A percentile compares a stretch with the other conserved stretches of the same genome.
Conservation (phyloP, 2,888 invertebrate genomes). For the Cordilura impudica region DNA sequence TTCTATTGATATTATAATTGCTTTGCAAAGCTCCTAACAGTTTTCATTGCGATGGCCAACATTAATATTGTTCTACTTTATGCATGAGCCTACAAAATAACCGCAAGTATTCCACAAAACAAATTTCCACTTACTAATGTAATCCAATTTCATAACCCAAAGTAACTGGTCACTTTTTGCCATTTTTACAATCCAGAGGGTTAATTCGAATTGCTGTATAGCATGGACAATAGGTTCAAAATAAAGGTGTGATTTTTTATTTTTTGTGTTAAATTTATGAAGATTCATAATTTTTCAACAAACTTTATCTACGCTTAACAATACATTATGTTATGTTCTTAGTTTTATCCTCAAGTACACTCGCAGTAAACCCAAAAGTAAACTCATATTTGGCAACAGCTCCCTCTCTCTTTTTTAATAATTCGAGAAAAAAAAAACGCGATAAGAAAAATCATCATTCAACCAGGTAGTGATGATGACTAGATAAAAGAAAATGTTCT, state of each 20-base stretch:
- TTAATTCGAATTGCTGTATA: slow-evolving; percentile 10
- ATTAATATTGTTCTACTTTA: too few relatives aligned
- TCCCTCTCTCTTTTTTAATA: not conserved
- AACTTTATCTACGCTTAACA: slow-evolving; percentile 36
- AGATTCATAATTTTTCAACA: slow-evolving; percentile 59
- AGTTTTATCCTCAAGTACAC: slow-evolving; percentile 46
- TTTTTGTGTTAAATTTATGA: slow-evolving; percentile 59
- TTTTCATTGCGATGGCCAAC: too few relatives aligned
- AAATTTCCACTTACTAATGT: too few relatives aligned
- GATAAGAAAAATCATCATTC: slow-evolving; percentile 6
- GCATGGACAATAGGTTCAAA: slow-evolving; percentile 8
- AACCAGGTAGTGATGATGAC: slow-evolving; percentile 31
- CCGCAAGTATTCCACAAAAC: too few relatives aligned
- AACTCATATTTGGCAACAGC: not conserved
- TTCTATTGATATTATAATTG: too few relatives aligned
- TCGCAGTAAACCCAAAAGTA: slow-evolving; percentile 36
- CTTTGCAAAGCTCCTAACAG: too few relatives aligned
- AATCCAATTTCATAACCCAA: too few relatives aligned
- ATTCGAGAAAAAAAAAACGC: not conserved
- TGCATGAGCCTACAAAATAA: too few relatives aligned
- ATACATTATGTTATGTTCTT: slow-evolving; percentile 1
- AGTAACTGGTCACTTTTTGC: not conserved
- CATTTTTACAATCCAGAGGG: not conserved
- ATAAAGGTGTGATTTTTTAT: slow-evolving; percentile 55
- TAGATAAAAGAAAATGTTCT: not conserved